phyloP scores from a whole-genome alignment of 2,797 vertebrate genomes.

The Emys orbicularis region DNA sequence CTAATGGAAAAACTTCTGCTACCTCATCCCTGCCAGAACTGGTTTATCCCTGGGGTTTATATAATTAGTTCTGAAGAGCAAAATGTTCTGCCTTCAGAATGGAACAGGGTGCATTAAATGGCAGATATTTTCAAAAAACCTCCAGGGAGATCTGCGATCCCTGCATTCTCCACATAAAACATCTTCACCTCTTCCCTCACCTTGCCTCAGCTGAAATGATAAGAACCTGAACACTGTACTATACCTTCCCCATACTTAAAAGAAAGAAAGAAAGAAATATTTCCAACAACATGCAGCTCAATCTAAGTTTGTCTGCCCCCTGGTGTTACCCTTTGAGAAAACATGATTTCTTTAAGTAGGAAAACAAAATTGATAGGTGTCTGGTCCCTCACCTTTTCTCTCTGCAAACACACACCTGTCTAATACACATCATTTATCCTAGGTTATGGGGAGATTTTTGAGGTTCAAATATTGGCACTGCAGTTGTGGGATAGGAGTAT shows the following conservation, averaged over 20 bases:
- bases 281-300: constrained; percentile 13
- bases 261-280: neutral
- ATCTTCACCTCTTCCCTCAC: neutral
- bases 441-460: neutral
- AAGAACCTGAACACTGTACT: neutral
- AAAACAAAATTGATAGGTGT: neutral
- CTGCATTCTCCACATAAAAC: neutral
- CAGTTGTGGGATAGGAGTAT: neutral
- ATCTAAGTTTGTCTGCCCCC: constrained; percentile 53
- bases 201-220: neutral
- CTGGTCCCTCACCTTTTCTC: constrained; percentile 5
- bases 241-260: neutral
- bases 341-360: constrained; percentile 18
- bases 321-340: constrained; percentile 3
- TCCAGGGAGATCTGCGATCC: neutral
- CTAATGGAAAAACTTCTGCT: neutral
- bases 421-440: neutral
- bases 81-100: neutral
- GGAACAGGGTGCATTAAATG: neutral
- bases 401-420: neutral
- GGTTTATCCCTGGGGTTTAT: neutral
- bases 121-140: neutral
- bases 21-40: neutral
- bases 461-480: neutral
- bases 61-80: neutral